Conservation (phyloP, 2,113 vertebrate species). For the Carassius auratus region DNA sequence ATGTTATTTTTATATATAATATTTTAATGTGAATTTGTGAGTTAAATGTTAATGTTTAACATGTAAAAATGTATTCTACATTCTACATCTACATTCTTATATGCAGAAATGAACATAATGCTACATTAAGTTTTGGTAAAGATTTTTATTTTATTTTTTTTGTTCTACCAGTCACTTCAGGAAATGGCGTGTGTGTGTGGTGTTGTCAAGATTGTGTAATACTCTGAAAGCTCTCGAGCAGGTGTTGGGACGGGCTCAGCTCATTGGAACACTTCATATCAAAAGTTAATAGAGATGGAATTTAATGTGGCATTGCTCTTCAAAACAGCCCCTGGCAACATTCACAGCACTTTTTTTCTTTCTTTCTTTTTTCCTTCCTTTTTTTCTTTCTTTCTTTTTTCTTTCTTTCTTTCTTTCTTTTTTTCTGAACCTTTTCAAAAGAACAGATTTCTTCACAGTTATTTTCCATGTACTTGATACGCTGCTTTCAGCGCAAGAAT, state of each 20-base stretch:
- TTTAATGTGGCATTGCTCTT: conserved; percentile 79
- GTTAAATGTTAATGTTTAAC: not conserved
- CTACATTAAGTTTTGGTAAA: not conserved
- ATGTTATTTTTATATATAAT: not conserved
- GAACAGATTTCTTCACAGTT: conserved; percentile 51
- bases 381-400: conserved; percentile 50
- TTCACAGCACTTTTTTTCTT: conserved; percentile 56
- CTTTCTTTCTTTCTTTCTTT: conserved; percentile 32
- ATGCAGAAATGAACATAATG: not conserved
- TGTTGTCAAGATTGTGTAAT: conserved; percentile 83
- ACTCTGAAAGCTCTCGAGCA: conserved; percentile 77
- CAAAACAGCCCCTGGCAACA: conserved; percentile 68
- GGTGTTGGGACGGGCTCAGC: conserved; percentile 78
- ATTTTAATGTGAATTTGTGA: not conserved
- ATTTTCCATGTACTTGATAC: conserved; percentile 27
- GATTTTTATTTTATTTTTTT: not conserved
- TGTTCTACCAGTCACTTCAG: conserved; percentile 48
- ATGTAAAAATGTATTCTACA: not conserved
- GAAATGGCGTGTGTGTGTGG: conserved; percentile 54
- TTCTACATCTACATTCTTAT: too few species aligned
- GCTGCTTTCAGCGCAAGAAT: conserved; percentile 17
- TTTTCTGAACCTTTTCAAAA: conserved; percentile 60
- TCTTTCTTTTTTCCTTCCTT: conserved; percentile 40
- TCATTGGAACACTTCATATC: conserved; percentile 76
- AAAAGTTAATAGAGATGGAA: conserved; percentile 81